Conservation (phyloP, 1,140 invertebrate species). For the Drosophila mayri region DNA sequence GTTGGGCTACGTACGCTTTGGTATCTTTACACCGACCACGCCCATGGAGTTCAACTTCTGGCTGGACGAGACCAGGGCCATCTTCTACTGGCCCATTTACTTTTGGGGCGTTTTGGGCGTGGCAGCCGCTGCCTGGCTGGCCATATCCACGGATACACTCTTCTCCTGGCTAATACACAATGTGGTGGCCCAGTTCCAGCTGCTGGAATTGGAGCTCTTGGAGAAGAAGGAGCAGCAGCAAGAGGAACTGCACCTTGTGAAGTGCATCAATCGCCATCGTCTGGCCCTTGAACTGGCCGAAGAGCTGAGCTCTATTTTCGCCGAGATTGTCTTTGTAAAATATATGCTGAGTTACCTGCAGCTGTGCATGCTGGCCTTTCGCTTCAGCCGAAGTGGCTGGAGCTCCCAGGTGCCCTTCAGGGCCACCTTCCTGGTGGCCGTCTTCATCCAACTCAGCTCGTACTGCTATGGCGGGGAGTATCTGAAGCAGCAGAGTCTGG, state of each 20-base stretch:
- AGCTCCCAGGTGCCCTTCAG: conserved; percentile 49
- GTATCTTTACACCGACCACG: conserved; percentile 31
- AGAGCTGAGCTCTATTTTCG: conserved; percentile 47
- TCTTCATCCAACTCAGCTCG: conserved; percentile 42
- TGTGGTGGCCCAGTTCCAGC: conserved; percentile 49
- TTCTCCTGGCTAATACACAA: conserved; percentile 63
- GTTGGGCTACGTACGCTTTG: conserved; percentile 1
- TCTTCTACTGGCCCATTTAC: conserved; percentile 52
- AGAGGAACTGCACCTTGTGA: conserved; percentile 3
- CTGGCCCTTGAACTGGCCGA: conserved; percentile 37
- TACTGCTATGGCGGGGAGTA: conserved; percentile 60
- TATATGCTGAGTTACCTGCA: conserved; percentile 61
- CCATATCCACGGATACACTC: conserved; percentile 47
- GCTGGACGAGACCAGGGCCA: conserved; percentile 32
- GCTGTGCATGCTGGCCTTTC: conserved; percentile 55
- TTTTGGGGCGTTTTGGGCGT: conserved; percentile 42
- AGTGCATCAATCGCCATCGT: conserved; percentile 40
- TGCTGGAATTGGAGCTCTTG: conserved; percentile 17
- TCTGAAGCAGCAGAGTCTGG: conserved; percentile 46
- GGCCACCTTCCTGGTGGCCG: conserved; percentile 40
- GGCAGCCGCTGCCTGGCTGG: conserved; percentile 23
- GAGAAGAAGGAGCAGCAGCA: background rate
- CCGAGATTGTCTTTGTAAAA: conserved; percentile 57
- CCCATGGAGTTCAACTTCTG: conserved; percentile 62
- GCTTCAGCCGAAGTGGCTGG: conserved; percentile 42